Evolutionary conservation across 2,113 vertebrate species (phyloP), one percentile per base, ranked within the genome.

Genomic region (Holacanthus passer): DNA sequence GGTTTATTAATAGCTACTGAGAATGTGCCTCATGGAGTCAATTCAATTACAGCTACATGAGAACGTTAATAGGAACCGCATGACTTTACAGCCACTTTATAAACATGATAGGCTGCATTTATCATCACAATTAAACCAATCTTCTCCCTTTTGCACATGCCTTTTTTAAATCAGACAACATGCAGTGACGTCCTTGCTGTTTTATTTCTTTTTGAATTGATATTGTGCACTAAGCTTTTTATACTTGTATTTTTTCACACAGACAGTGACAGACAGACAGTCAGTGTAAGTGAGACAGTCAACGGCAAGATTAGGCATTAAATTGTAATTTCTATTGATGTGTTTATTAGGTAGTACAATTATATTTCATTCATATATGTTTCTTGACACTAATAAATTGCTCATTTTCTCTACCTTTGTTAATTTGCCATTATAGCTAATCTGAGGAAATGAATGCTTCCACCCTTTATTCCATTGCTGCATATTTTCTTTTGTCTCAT

Each of bases 221-320:
- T 77, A 70, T 4, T 41, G 29, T 31, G 52, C 48, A 27, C 52
- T 55, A 75, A 87, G n/a, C 47, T 78, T 72, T 77, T 45, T 2
- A 7, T 41, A 56, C 27, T 67, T 56, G 20, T 58, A 55, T 65
- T 41, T 79, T 67, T 63, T 79, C 55, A 63, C 73, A 75, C 63
- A 72, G 72, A 66, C 60, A 56, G 47, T 62, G 45, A 67, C 72
- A 56, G 50, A 78, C 64, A 71, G 72, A 16, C 68, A 56, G 59
- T 39, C n/a, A 31, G 77, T 71, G 69, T 77, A 60, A 72, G 75
- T 39, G 58, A 67, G 52, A 66, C 65, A 74, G 56, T 56, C 37
- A 41, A 10, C 5, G 72, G 56, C 64, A 76, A 53, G 7, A 47
- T 45, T 7, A 45, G 16, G n/a, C 32, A 67, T 72, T 4, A 37